A percentile compares a stretch with the other conserved stretches of the same genome.
Evolutionary conservation across 2,113 vertebrate species (phyloP).

Genomic region (Hypanus sabinus): DNA sequence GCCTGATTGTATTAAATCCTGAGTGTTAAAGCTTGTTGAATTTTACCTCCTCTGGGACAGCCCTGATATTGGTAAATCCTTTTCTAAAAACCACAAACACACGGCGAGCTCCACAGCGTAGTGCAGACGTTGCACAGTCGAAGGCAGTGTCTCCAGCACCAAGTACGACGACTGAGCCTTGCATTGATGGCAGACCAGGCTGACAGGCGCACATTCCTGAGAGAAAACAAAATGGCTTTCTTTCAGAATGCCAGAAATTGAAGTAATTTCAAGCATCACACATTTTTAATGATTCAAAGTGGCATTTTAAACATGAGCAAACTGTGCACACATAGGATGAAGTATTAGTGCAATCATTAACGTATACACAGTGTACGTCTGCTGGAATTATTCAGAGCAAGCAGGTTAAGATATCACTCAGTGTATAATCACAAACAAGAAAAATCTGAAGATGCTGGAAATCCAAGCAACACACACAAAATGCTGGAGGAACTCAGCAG

Average conservation of each 20-base stretch:
- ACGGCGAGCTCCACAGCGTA: conserved; percentile 81
- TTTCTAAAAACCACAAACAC: conserved; percentile 85
- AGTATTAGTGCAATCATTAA: too few species aligned
- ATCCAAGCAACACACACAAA: too few species aligned
- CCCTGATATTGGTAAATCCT: conserved; percentile 82
- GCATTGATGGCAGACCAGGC: conserved; percentile 67
- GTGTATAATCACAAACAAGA: too few species aligned
- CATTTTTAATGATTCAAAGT: too few species aligned
- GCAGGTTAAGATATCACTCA: too few species aligned
- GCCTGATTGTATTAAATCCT: conserved; percentile 48
- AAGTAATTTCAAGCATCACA: not conserved
- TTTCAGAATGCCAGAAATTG: not conserved
- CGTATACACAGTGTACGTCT: too few species aligned
- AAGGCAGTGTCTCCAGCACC: conserved; percentile 94
- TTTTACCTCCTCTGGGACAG: conserved; percentile 84
- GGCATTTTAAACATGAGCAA: too few species aligned
- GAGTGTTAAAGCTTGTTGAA: conserved; percentile 41
- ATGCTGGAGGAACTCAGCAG: too few species aligned
- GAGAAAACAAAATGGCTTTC: conserved; percentile 48
- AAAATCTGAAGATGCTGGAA: too few species aligned
- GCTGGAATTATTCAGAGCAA: too few species aligned
- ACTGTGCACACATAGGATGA: too few species aligned
- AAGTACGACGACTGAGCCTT: conserved; percentile 79
- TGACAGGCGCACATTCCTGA: conserved; percentile 83
- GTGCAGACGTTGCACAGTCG: conserved; percentile 89